Conservation (phyloP, 2,113 vertebrate genomes). For the Aegotheles bennettii region DNA sequence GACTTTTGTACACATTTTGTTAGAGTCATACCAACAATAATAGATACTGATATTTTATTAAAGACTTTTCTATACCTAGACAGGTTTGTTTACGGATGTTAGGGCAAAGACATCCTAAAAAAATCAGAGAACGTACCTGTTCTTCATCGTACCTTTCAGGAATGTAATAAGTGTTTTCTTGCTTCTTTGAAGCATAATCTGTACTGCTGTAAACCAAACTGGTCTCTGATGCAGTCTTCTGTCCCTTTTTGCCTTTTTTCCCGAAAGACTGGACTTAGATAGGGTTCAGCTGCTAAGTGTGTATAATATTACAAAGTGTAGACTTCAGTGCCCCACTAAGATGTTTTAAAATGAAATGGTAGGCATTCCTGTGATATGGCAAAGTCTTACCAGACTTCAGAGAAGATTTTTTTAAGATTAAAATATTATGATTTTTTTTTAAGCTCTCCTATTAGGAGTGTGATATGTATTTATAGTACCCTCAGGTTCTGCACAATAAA, state of each 20-base stretch:
- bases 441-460: constrained; percentile 58
- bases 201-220: neutral
- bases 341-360: constrained; percentile 1
- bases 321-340: neutral
- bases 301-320: neutral
- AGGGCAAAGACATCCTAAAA: neutral
- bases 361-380: neutral
- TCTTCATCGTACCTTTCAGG: neutral
- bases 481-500: constrained; percentile 68
- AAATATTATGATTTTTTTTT: constrained; percentile 70
- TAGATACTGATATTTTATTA: neutral
- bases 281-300: neutral
- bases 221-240: neutral
- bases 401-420: constrained; percentile 50
- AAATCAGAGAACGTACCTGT: neutral
- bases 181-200: neutral
- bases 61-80: neutral
- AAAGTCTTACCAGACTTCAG: constrained; percentile 3
- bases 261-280: neutral
- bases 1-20: neutral
- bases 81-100: neutral
- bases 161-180: neutral
- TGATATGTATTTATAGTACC: constrained; percentile 73
- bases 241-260: neutral
- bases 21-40: neutral